Percentiles rank a stretch among this genome's conserved stretches.
Conservation (phyloP, 1,140 invertebrate species). For the Psilanteris sp. region DNA sequence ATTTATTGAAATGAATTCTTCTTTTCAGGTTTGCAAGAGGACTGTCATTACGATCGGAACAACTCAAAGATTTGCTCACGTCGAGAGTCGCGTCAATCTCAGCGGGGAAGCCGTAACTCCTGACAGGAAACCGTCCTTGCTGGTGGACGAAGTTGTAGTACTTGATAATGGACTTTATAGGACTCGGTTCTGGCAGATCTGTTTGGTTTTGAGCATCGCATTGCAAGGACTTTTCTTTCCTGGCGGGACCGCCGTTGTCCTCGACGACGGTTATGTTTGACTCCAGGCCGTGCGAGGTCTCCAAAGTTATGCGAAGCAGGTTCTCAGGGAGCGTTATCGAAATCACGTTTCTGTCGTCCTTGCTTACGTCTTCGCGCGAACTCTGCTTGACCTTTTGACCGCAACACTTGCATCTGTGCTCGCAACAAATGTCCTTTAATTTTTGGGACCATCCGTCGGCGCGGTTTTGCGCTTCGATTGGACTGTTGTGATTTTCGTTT, state of each 20-base stretch:
- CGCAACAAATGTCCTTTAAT: too few species aligned
- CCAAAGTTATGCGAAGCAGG: conserved; percentile 72
- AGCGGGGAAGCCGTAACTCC: conserved; percentile 8
- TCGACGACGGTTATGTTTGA: conserved; percentile 69
- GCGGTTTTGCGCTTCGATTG: too few species aligned
- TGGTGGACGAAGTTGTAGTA: conserved; percentile 12
- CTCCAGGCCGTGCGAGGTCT: conserved; percentile 66
- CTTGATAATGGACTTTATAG: conserved; percentile 11
- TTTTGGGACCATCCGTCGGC: too few species aligned
- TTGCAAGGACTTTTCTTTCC: conserved; percentile 6
- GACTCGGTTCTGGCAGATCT: conserved; percentile 24
- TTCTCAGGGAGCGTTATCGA: conserved; percentile 72
- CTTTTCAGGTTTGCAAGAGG: background rate
- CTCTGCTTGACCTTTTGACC: too few species aligned
- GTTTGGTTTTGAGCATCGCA: conserved; percentile 66
- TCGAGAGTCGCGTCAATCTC: background rate
- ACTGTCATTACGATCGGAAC: too few species aligned
- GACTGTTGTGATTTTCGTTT: too few species aligned
- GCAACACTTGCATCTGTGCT: too few species aligned
- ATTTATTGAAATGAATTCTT: background rate
- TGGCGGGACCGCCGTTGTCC: background rate
- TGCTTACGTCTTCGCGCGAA: too few species aligned
- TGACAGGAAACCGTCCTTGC: background rate
- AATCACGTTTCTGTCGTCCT: conserved; percentile 8
- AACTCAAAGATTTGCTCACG: background rate